Evolutionary conservation across 2,797 vertebrate genomes (phyloP).

Genomic region (Pterois miles): DNA sequence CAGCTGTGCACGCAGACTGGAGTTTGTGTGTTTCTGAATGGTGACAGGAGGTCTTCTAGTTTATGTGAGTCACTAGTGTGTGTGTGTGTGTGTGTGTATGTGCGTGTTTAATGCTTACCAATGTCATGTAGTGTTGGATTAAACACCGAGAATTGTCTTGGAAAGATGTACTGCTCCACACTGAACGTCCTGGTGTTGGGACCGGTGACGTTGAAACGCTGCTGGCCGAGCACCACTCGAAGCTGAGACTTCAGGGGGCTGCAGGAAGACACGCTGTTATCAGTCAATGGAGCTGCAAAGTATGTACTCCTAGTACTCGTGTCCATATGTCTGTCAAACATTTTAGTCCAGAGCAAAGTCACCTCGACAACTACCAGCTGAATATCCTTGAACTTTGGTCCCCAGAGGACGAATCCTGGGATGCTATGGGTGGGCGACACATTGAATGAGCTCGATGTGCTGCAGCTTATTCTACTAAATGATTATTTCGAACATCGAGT

Average conservation of each 20-base stretch:
- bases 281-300: neutral
- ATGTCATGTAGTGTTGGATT: constrained; percentile 92
- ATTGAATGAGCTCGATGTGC: too few relatives aligned
- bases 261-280: constrained; percentile 11
- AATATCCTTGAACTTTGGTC: neutral
- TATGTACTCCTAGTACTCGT: neutral
- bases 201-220: constrained; percentile 87
- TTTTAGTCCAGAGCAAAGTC: neutral
- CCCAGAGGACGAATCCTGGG: neutral
- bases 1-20: constrained; percentile 65
- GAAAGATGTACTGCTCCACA: constrained; percentile 89
- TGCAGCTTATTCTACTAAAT: too few relatives aligned
- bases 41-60: constrained; percentile 37
- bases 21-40: constrained; percentile 48
- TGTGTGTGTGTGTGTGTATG: constrained; percentile 23
- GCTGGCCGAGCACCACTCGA: constrained; percentile 92
- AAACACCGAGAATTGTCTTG: constrained; percentile 87
- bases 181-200: constrained; percentile 87
- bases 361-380: neutral
- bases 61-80: constrained; percentile 55
- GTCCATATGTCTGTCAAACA: neutral
- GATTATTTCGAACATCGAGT: too few relatives aligned
- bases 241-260: constrained; percentile 87
- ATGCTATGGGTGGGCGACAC: neutral
- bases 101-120: constrained; percentile 78